These are phyloP conservation scores for Phoeniculus purpureus DNA, from an alignment of 2,797 vertebrate genomes.

Conservation along the genomic window DNA sequence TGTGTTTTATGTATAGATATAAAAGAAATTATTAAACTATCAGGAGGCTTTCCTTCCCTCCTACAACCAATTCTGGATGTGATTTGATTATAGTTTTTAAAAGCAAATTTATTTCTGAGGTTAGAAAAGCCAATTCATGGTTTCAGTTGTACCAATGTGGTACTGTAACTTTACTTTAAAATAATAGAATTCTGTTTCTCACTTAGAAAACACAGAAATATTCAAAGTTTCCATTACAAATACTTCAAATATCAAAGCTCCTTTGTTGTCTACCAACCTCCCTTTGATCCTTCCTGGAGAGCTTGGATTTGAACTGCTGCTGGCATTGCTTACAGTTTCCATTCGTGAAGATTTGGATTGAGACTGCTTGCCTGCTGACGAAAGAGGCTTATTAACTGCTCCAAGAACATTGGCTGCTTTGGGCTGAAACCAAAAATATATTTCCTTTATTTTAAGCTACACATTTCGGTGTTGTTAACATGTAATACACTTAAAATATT, in stretches of 20 bases:
- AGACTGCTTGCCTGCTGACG: conserved; percentile 94
- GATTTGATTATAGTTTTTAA: not conserved
- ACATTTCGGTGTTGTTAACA: conserved; percentile 17
- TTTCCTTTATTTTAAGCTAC: conserved; percentile 60
- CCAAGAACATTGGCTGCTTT: conserved; percentile 97
- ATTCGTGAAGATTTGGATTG: conserved; percentile 96
- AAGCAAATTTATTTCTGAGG: not conserved
- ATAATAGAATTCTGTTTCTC: not conserved
- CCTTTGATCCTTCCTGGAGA: conserved; percentile 93
- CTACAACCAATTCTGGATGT: not conserved
- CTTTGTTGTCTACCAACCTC: conserved; percentile 80
- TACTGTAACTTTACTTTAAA: not conserved
- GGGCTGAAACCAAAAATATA: conserved; percentile 85
- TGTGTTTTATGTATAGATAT: not conserved
- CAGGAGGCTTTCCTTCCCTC: not conserved
- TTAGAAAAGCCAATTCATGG: not conserved
- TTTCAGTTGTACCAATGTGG: not conserved
- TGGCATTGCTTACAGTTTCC: conserved; percentile 97
- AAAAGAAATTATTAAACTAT: not conserved
- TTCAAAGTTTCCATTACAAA: conserved; percentile 46
- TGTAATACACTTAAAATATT: conserved; percentile 17
- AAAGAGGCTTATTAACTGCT: conserved; percentile 96
- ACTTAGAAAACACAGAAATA: conserved; percentile 5
- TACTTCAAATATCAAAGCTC: conserved; percentile 47
- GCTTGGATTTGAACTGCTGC: conserved; percentile 94